Evolutionary conservation across 2,888 invertebrate species (phyloP).

Genomic region (Tenthredo distinguenda): DNA sequence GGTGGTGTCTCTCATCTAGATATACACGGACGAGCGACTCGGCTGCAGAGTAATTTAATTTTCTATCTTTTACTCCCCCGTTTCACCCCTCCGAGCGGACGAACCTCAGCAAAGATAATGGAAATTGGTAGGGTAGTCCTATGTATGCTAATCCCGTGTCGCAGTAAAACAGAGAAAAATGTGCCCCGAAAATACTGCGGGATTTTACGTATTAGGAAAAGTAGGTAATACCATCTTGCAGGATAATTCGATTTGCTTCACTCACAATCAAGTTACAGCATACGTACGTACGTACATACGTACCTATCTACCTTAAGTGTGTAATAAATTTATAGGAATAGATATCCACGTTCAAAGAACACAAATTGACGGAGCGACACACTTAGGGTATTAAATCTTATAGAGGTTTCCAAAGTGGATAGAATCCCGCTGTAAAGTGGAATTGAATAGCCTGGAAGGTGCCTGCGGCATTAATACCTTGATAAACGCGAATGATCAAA

Average conservation of each 20-base stretch:
- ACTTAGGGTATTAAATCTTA: background rate
- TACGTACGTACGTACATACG: background rate
- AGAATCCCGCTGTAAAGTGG: background rate
- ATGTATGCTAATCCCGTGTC: constrained; percentile 30
- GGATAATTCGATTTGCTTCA: background rate
- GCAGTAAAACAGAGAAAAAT: constrained; percentile 36
- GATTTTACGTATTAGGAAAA: background rate
- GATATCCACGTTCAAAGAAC: background rate
- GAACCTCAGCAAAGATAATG: constrained; percentile 30
- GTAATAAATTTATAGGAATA: background rate
- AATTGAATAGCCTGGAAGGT: background rate
- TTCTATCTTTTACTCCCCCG: background rate
- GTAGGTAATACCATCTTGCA: background rate
- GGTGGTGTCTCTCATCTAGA: background rate
- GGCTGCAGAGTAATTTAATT: background rate
- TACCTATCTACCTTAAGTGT: background rate
- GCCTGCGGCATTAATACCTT: background rate
- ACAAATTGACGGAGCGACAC: background rate
- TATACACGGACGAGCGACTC: background rate
- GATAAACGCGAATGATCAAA: background rate
- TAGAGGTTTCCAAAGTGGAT: background rate
- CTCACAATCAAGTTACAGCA: background rate
- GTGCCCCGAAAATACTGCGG: background rate
- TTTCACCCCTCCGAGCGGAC: background rate
- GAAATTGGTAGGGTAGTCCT: constrained; percentile 36